Conservation (phyloP, 2,113 vertebrate genomes). For the Chamaetylas fuelleborni region DNA sequence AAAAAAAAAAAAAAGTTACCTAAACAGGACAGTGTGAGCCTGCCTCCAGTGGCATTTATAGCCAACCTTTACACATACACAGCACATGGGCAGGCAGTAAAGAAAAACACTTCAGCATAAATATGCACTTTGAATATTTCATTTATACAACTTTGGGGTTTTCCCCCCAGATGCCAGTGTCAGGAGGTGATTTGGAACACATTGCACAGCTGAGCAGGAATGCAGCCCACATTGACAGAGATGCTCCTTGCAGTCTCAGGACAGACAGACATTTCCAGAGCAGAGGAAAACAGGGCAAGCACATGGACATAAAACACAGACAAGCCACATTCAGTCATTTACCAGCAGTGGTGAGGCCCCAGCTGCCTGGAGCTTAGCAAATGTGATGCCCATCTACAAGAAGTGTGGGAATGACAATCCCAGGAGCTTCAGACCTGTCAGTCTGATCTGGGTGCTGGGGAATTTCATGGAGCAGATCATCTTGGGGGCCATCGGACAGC, state of each 20-base stretch:
- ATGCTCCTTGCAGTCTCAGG: not conserved
- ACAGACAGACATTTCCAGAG: not conserved
- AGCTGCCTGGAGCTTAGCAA: not conserved
- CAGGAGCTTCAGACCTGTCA: not conserved
- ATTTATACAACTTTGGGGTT: not conserved
- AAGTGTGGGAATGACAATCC: accelerated
- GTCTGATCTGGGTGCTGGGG: not conserved
- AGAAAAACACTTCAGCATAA: not conserved
- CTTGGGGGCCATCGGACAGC: not conserved
- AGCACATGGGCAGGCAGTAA: not conserved
- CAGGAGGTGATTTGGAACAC: not conserved
- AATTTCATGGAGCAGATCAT: not conserved
- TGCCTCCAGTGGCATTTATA: not conserved
- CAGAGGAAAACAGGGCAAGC: not conserved
- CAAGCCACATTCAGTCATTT: too few species aligned
- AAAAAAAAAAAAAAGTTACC: not conserved
- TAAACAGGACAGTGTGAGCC: not conserved
- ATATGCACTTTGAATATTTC: not conserved
- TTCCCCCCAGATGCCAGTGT: accelerated
- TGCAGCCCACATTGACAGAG: not conserved
- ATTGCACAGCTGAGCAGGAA: not conserved
- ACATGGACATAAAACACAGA: not conserved
- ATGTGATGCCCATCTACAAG: not conserved
- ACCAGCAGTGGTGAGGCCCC: not conserved
- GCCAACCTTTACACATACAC: not conserved